A percentile compares a stretch with the other conserved stretches of the same genome.
Conservation (phyloP, 2,888 invertebrate species). For the Hemistola chrysoprasaria region DNA sequence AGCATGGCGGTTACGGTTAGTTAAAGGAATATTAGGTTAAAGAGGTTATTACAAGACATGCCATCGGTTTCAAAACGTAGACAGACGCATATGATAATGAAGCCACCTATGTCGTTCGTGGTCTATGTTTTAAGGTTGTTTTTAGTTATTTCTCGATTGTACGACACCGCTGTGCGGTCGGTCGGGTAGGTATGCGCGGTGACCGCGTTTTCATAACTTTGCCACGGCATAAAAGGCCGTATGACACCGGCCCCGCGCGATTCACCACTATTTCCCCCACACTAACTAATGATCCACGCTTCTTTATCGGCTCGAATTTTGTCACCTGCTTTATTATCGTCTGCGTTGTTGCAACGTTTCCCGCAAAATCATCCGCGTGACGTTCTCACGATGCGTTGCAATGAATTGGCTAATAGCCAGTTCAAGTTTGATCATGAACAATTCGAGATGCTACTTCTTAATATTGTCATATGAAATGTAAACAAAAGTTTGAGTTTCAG, state of each 20-base stretch:
- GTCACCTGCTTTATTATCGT: constrained; percentile 72
- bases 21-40: constrained; percentile 7
- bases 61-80: constrained; percentile 14
- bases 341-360: constrained; percentile 45
- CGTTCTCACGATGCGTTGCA: constrained; percentile 34
- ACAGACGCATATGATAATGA: constrained; percentile 20
- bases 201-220: constrained; percentile 68
- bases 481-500: constrained; percentile 32
- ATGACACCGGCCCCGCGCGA: constrained; percentile 62
- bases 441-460: constrained; percentile 29
- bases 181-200: constrained; percentile 60
- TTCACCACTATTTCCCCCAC: constrained; percentile 62
- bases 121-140: constrained; percentile 41
- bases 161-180: constrained; percentile 49
- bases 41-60: constrained; percentile 20
- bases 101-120: constrained; percentile 23
- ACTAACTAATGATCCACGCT: constrained; percentile 70
- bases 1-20: constrained; percentile 24
- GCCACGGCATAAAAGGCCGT: constrained; percentile 65
- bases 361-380: constrained; percentile 41
- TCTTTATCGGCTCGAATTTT: constrained; percentile 70
- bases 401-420: constrained; percentile 60
- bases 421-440: constrained; percentile 53
- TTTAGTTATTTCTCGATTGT: constrained; percentile 41
- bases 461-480: constrained; percentile 35